Evolutionary conservation across 2,888 invertebrate species (phyloP).

Genomic region (Sinodicranocentrus sp.): DNA sequence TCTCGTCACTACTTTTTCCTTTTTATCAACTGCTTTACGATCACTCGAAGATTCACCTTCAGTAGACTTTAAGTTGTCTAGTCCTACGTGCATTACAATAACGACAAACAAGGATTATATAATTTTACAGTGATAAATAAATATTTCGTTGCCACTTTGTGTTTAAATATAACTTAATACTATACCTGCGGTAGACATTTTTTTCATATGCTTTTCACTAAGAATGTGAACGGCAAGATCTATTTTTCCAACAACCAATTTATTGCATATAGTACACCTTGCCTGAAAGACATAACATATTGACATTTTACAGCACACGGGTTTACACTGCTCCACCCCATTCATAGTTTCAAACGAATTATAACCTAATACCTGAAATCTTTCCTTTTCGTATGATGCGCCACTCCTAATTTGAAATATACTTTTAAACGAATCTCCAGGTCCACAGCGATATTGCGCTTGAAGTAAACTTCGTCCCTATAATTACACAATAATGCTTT

Average conservation of each 20-base stretch:
- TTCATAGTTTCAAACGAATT: not conserved
- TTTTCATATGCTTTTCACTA: slow-evolving; percentile 64
- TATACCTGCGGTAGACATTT: slow-evolving; percentile 68
- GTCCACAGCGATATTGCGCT: slow-evolving; percentile 64
- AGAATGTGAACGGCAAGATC: slow-evolving; percentile 70
- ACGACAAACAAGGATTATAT: too few species aligned
- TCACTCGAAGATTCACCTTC: not conserved
- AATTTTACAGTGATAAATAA: too few species aligned
- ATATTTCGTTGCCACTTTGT: too few species aligned
- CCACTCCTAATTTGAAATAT: slow-evolving; percentile 70
- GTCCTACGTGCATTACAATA: too few species aligned
- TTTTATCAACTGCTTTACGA: not conserved
- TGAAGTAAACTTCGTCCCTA: slow-evolving; percentile 68
- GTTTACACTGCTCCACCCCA: slow-evolving; percentile 9
- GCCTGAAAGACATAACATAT: slow-evolving; percentile 64
- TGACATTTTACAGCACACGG: not conserved
- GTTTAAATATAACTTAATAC: too few species aligned
- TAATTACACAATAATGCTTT: slow-evolving; percentile 29
- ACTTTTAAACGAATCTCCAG: slow-evolving; percentile 64
- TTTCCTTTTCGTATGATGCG: slow-evolving; percentile 73
- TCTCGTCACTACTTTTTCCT: slow-evolving; percentile 15
- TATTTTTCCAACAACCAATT: slow-evolving; percentile 64
- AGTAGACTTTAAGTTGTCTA: not conserved
- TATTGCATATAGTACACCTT: slow-evolving; percentile 71
- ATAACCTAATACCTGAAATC: slow-evolving; percentile 72